Base-by-base conservation (phyloP, 2,888 invertebrate genomes). In the Tryphoninae sp. region DNA sequence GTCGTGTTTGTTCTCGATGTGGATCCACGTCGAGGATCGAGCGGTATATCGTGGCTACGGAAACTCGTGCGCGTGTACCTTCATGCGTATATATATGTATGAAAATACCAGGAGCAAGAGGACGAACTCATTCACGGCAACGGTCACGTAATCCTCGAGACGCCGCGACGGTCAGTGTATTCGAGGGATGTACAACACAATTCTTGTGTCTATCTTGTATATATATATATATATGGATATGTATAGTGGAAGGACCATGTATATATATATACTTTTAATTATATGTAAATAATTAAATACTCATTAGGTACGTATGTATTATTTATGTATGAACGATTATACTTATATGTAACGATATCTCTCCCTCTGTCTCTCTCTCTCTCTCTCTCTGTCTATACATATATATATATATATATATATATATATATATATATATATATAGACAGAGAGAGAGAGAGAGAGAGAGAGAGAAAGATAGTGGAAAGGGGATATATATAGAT, bases 71-170 rank as follows among this genome's bases (percentile, higher is more conserved):
- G 11, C 45, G 13, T 45, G 7, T 13, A 45, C 45, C 9, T 13
- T 13, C 65, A 19, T 23, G 7, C 58, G 23, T 59, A 49, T 61
- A 61, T 61, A 23, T 72, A 61, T 72, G 13, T 26, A 4, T 8
- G n/a, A 16, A 55, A 6, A 13, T 73, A 45, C 19, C 7, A 72
- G 61, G 62, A 74, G 74, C 67, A 23, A 33, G 26, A n/a, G 68
- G 59, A 69, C 64, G 78, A 72, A 78, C 78, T 81, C 81, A 82
- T 83, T 83, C 80, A 83, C 72, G 61, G 74, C 61, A 61, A 23
- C 65, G 67, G 61, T 81, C 83, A 80, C 78, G 77, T 80, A 80
- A 80, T 64, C 49, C 59, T 51, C 45, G 45, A 65, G 69, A 58
- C 53, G 58, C 45, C 26, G 16, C 61, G 11, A 51, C 11, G 51